Percentiles rank a stretch among this genome's conserved stretches.
Evolutionary conservation across 2,888 invertebrate genomes (phyloP).

Genomic region (Trimorus sp.): DNA sequence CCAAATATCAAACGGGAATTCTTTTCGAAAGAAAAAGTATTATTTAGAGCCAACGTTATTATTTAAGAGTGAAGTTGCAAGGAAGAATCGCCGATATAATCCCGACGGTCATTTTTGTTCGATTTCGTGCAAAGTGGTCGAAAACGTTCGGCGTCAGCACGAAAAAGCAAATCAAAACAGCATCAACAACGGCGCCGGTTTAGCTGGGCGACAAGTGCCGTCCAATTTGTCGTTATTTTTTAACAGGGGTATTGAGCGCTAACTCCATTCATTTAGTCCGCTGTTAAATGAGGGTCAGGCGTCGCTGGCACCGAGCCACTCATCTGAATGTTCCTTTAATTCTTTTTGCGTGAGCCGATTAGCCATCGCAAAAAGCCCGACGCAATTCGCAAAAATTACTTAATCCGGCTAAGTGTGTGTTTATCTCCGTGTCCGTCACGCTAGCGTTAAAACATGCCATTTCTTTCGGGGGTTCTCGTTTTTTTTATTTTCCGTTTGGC

Average conservation of each 20-base stretch:
- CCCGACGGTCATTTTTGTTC: too few relatives aligned
- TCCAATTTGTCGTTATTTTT: constrained; percentile 30
- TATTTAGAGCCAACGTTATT: too few relatives aligned
- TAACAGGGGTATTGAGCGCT: constrained; percentile 31
- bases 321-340: constrained; percentile 36
- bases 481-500: too few relatives aligned
- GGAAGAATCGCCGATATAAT: too few relatives aligned
- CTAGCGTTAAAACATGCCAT: too few relatives aligned
- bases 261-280: constrained; percentile 33
- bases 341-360: constrained; percentile 35
- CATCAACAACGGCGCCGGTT: too few relatives aligned
- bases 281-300: constrained; percentile 37
- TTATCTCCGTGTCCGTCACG: neutral
- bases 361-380: constrained; percentile 17
- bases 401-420: constrained; percentile 28
- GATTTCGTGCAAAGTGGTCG: too few relatives aligned
- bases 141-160: too few relatives aligned
- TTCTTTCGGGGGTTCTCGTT: too few relatives aligned
- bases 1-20: neutral
- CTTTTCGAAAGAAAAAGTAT: too few relatives aligned
- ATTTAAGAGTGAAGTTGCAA: too few relatives aligned
- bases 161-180: too few relatives aligned
- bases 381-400: constrained; percentile 27
- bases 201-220: neutral
- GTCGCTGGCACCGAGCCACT: constrained; percentile 35